Conservation (phyloP, 2,888 invertebrate species). For the Nineta flava region DNA sequence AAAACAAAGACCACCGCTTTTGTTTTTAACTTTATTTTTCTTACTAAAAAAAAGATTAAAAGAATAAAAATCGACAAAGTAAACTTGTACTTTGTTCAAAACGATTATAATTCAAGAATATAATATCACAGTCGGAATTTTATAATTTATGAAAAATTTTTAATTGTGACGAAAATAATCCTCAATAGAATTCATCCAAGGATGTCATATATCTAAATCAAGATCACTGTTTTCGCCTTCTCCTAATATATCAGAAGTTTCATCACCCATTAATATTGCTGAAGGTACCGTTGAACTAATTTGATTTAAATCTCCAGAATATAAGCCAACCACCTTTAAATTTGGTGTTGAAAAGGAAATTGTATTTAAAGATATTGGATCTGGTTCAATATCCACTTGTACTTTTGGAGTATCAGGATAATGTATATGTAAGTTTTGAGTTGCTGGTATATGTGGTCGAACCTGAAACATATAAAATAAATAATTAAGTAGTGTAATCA, state of each 20-base stretch:
- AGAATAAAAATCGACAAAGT: too few species aligned
- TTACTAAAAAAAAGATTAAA: too few species aligned
- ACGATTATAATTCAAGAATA: too few species aligned
- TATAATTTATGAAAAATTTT: too few species aligned
- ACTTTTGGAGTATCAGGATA: slow-evolving; percentile 22
- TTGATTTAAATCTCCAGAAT: slow-evolving; percentile 7
- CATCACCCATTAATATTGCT: slow-evolving; percentile 35
- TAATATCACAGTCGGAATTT: too few species aligned
- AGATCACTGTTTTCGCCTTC: slow-evolving; percentile 21
- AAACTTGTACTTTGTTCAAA: too few species aligned
- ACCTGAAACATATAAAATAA: slow-evolving; percentile 29
- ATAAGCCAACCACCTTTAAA: slow-evolving; percentile 9
- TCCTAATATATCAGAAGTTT: slow-evolving; percentile 21
- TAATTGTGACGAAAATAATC: background rate
- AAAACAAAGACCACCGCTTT: too few species aligned
- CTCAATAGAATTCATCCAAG: background rate
- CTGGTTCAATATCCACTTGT: slow-evolving; percentile 30
- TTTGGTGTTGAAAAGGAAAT: background rate
- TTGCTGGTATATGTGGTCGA: slow-evolving; percentile 48
- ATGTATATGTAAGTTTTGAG: slow-evolving; percentile 42
- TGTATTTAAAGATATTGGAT: slow-evolving; percentile 26
- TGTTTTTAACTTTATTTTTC: too few species aligned
- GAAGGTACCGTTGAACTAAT: slow-evolving; percentile 25
- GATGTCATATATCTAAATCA: background rate
- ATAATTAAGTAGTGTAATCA: too few species aligned